phyloP scores from a whole-genome alignment of 2,888 invertebrate genomes.

The Piscicola geometra region DNA sequence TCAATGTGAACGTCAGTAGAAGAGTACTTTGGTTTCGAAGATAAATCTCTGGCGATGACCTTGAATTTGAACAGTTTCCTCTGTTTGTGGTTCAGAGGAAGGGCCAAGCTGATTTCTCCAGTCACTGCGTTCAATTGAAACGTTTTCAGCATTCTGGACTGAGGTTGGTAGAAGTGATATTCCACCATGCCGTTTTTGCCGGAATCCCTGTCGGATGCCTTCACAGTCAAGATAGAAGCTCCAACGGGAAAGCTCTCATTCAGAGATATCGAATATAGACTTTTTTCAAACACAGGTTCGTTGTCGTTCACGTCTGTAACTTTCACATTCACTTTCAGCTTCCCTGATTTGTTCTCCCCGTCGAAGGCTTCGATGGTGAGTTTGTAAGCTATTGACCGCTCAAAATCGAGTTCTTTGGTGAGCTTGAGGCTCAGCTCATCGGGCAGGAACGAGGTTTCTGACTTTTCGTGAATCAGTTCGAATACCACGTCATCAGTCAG shows the following conservation, averaged over 20 bases:
- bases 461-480: not conserved
- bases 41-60: not conserved
- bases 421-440: constrained; percentile 2
- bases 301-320: constrained; percentile 26
- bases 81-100: not conserved
- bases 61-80: not conserved
- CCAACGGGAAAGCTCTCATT: constrained; percentile 13
- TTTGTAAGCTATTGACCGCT: not conserved
- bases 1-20: not conserved
- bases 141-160: not conserved
- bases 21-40: not conserved
- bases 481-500: not conserved
- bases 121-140: constrained; percentile 4
- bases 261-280: not conserved
- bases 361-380: constrained; percentile 15
- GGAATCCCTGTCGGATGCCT: constrained; percentile 8
- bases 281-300: constrained; percentile 13
- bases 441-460: not conserved
- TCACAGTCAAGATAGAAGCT: not conserved
- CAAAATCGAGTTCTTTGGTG: not conserved
- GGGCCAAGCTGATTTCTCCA: constrained; percentile 10
- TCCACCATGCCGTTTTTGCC: constrained; percentile 11
- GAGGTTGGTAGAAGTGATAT: not conserved
- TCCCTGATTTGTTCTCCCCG: constrained; percentile 1
- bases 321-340: constrained; percentile 4